Conservation (phyloP, 2,113 vertebrate species). For the Riparia riparia region DNA sequence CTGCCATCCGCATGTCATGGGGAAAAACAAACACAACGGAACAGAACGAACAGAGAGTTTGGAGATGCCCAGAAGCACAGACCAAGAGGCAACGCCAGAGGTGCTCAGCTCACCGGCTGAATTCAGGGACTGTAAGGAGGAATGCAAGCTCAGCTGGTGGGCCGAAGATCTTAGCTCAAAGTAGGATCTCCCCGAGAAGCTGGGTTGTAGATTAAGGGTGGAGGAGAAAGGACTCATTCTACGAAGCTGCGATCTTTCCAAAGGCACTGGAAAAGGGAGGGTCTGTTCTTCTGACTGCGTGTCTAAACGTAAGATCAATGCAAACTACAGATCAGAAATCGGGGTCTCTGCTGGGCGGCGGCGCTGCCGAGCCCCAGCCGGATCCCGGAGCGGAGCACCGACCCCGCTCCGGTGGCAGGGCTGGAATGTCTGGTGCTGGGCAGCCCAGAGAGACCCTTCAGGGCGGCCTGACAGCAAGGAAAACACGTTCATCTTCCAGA, state of each 20-base stretch:
- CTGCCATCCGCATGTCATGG: slow-evolving; percentile 58
- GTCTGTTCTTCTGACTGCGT: slow-evolving; percentile 83
- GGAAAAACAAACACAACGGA: slow-evolving; percentile 54
- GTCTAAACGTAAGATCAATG: slow-evolving; percentile 82
- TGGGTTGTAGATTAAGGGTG: slow-evolving; percentile 84
- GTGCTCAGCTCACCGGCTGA: slow-evolving; percentile 78
- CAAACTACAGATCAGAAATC: slow-evolving; percentile 75
- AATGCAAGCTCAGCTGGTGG: slow-evolving; percentile 84
- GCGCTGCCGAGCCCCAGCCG: background rate
- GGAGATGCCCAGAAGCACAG: slow-evolving; percentile 75
- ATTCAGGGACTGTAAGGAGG: slow-evolving; percentile 83
- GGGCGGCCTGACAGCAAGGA: background rate
- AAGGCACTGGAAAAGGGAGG: slow-evolving; percentile 83
- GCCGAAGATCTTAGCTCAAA: slow-evolving; percentile 82
- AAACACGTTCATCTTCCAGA: background rate
- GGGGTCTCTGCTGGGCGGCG: background rate
- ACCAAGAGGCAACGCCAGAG: slow-evolving; percentile 66
- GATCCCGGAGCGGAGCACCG: background rate
- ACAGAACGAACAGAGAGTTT: slow-evolving; percentile 54
- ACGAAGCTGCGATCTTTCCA: slow-evolving; percentile 84
- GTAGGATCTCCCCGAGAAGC: slow-evolving; percentile 83
- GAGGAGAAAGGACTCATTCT: slow-evolving; percentile 84
- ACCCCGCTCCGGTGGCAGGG: background rate
- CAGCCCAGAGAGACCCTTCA: background rate
- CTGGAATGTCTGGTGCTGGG: background rate